Evolutionary conservation across 2,888 invertebrate species (phyloP), one percentile per base, ranked within the genome.

Genomic region (Drosophila birchii): DNA sequence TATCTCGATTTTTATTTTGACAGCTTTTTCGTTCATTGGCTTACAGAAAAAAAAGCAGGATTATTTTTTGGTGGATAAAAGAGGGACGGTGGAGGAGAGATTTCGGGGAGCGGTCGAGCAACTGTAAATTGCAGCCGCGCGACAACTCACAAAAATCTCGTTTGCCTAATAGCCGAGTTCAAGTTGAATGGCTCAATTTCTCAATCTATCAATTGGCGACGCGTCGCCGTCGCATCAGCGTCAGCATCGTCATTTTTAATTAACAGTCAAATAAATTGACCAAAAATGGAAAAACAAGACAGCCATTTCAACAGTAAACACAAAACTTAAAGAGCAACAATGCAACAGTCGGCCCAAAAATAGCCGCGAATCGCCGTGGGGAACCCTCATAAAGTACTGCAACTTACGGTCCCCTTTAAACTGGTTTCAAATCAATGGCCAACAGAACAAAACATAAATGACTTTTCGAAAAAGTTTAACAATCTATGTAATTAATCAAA

Each of bases 111-210:
- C 69, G 70, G 71, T 78, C 81, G 60, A 75, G 78, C 87, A 83
- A 83, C 87, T 74, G 82, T 87, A 79, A 87, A 86, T 76, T 87
- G 80, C 87, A 57, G 70, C 49, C 56, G 39, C 68, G 36, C 68
- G 55, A 58, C 75, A 59, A 38, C 23, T 34, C 73, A 61, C 39
- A 66, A 77, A 88, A 90, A 90, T 89, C 90, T 90, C 78, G 91
- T 84, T 90, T 90, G 86, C 88, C 90, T 81, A 90, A 86, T 90
- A 90, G 85, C 90, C 91, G 90, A 90, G 91, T 90, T 90, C 90
- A 91, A 89, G 88, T 89, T 90, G 87, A 90, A 89, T 86, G 90
- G 75, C 78, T 85, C 89, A 89, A 88, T 83, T 76, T 88, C 76
- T 83, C 89, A 88, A 88, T 84, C 72, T 64, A 75, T 51, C 84